Evolutionary conservation across 2,113 vertebrate species (phyloP).

Genomic region (Hydropotes inermis): DNA sequence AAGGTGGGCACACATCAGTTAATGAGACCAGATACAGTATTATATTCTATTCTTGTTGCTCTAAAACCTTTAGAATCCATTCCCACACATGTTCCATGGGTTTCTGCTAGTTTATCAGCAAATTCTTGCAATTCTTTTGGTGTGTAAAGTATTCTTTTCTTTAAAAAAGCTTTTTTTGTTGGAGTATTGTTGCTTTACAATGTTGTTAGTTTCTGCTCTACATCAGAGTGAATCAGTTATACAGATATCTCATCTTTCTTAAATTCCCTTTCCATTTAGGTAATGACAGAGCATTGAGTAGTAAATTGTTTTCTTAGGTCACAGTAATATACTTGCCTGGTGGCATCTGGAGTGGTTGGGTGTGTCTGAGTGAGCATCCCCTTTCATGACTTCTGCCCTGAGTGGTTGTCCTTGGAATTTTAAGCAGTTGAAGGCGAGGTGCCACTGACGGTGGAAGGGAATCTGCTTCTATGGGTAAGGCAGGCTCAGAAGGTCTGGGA

Average conservation of each 20-base stretch:
- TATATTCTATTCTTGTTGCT: background rate
- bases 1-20: background rate
- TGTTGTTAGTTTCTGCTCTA: background rate
- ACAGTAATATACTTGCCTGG: background rate
- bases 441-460: background rate
- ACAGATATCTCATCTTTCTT: background rate
- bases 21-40: background rate
- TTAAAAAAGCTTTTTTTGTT: background rate
- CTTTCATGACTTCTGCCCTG: background rate
- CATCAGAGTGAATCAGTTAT: background rate
- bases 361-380: background rate
- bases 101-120: background rate
- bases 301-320: background rate
- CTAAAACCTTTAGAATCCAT: background rate
- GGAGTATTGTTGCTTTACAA: background rate
- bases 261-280: background rate
- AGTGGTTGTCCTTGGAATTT: background rate
- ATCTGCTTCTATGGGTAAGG: background rate
- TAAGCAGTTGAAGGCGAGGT: background rate
- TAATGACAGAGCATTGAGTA: background rate
- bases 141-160: background rate
- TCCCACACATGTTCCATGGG: background rate
- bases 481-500: background rate
- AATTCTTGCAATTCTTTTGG: background rate
- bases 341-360: background rate